Base-by-base conservation (phyloP, 1,140 invertebrate genomes). In the Trichoplusia ni region DNA sequence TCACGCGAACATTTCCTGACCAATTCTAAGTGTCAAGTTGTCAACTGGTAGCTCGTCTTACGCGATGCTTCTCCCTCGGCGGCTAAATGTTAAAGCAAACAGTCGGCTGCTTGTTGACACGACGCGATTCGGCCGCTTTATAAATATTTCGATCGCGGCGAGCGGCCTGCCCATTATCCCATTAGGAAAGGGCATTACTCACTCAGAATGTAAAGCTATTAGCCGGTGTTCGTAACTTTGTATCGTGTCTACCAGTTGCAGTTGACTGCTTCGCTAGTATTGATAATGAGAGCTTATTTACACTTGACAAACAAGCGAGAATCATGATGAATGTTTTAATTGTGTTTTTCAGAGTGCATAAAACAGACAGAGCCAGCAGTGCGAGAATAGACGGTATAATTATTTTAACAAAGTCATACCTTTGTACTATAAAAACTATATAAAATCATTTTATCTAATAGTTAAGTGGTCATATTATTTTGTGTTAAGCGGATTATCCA, bases 101-200 rank as follows among this genome's bases (percentile, higher is more conserved):
- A 88, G 67, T 56, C 65, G 75, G 77, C 60, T 71, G 77, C 69
- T 76, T 89, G 84, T 90, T 83, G 84, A 88, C 84, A 88, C 73
- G 82, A 62, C 59, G 76, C 77, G 75, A 81, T 86, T 86, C 79
- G 69, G 67, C 69, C 75, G 79, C 81, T 88, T 87, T 90, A 87
- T 86, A 89, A 86, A 88, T 89, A 86, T 88, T 88, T 84, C 80
- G 74, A 84, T 75, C 74, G 76, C 71, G 44, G 72, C 69, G 77
- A 69, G 71, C 74, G 64, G 70, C 74, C 68, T 77, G 81, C 77
- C n/a, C 79, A 86, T 89, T 89, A 90, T 88, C 81, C 86, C 84
- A 89, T 90, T 89, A 86, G 72, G 81, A 75, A 79, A 84, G 75
- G 72, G 77, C 77, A 87, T 85, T 87, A 86, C 77, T 87, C 79